Evolutionary conservation across 35 echinoderm and acorn worm genomes (phyloP).

Genomic region (Holothuria glaberrima): DNA sequence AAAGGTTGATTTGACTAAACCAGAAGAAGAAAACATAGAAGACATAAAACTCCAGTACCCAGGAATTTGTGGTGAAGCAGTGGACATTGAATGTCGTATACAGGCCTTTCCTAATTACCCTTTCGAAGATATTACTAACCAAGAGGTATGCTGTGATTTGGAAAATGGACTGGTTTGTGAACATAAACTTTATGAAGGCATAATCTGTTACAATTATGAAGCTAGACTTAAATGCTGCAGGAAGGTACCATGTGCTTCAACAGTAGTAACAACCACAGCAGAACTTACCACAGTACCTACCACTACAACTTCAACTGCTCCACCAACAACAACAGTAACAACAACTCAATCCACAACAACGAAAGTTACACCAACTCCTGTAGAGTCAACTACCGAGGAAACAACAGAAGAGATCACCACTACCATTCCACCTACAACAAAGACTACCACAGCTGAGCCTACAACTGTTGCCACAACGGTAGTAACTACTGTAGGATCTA

Average conservation of each 20-base stretch:
- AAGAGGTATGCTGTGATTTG: constrained; percentile 38
- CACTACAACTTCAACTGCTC: background rate
- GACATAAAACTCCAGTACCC: constrained; percentile 4
- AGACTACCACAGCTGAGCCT: background rate
- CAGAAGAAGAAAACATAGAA: constrained; percentile 11
- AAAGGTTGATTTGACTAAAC: background rate
- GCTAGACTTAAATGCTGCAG: constrained; percentile 22
- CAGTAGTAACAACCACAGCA: background rate
- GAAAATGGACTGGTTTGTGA: constrained; percentile 32
- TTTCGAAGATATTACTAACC: constrained; percentile 2
- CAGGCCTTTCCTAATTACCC: background rate
- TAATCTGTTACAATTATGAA: constrained; percentile 38
- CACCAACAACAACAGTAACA: background rate
- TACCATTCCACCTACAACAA: background rate
- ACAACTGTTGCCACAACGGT: background rate
- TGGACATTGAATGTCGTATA: constrained; percentile 21
- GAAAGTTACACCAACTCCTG: background rate
- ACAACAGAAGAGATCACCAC: background rate
- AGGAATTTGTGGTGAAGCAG: constrained; percentile 18
- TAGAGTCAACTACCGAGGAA: background rate
- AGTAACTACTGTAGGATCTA: background rate
- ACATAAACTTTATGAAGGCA: background rate
- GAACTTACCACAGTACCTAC: background rate
- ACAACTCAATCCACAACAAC: background rate
- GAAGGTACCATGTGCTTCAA: background rate